Evolutionary conservation across 1,140 invertebrate genomes (phyloP).

Genomic region (Drosophila mayri): DNA sequence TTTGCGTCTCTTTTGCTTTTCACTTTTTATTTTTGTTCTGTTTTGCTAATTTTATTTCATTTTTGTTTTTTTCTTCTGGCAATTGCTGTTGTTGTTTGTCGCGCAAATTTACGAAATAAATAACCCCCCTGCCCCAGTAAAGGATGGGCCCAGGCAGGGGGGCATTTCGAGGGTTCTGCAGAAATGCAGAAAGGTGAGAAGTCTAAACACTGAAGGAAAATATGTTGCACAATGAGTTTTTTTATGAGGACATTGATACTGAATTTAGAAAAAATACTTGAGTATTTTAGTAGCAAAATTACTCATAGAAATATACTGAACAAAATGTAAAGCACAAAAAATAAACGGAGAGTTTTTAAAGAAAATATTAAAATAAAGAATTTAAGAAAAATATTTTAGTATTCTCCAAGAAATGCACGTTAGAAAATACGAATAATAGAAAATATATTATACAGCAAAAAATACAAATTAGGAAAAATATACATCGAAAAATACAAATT

Average conservation of each 20-base stretch:
- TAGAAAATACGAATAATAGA: background rate
- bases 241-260: background rate
- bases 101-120: slow-evolving; percentile 42
- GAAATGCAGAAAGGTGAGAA: slow-evolving; percentile 60
- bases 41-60: slow-evolving; percentile 20
- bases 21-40: slow-evolving; percentile 15
- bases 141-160: background rate
- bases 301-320: background rate
- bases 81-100: slow-evolving; percentile 40
- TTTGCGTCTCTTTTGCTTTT: slow-evolving; percentile 58
- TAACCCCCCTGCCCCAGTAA: background rate
- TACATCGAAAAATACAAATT: no score
- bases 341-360: no score
- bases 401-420: background rate
- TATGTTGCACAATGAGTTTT: no score
- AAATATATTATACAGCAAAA: background rate
- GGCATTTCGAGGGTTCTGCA: background rate
- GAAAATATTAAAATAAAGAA: background rate
- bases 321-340: no score
- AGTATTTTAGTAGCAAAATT: background rate
- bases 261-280: background rate
- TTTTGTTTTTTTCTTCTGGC: slow-evolving; percentile 3
- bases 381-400: background rate
- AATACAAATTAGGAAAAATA: no score
- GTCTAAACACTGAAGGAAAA: slow-evolving; percentile 6